Base-by-base conservation (phyloP, 2,797 vertebrate species). In the Rhinatrema bivittatum region DNA sequence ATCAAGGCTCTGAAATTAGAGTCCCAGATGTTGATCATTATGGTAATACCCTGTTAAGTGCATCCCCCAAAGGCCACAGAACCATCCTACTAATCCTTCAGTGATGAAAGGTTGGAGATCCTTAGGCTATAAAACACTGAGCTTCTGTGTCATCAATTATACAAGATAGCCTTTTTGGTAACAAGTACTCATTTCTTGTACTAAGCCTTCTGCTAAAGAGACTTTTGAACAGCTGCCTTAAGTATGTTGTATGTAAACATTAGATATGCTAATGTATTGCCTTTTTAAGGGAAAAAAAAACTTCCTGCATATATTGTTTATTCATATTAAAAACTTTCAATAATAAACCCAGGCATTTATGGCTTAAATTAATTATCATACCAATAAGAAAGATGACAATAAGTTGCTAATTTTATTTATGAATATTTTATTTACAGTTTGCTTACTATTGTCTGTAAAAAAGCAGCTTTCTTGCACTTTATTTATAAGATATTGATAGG, bases 1-100 rank as follows among this genome's bases (percentile, higher is more conserved):
- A 56, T 37, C 33, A 46, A 46, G 45, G 7, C 29, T 62, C 55
- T 56, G 45, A 49, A 53, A 65, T 48, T 44, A 54, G 42, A 57
- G 39, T 51, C 39, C 39, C 42, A 53, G 39, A 51, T 56, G 33
- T 64, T 57, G 42, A 39, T 65, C 39, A 49, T 46, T 46, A 56
- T 64, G 29, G 8, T 53, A 55, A 62, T 54, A 50, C 27, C 32
- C 39, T 26, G 25, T 41, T 50, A 63, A 45, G 36, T 41, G 19
- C 30, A 36, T 44, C 59, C 65, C 43, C 42, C 36, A 47, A 43
- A 53, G 24, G 18, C 29, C 32, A 34, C 24, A 47, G 42, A 59
- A 62, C 42, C 27, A 35, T 48, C 48, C 27, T 18, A 35, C 16
- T 61, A 48, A 53, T 45, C 50, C 42, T 49, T 50, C 23, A 29